Evolutionary conservation across 2,113 vertebrate genomes (phyloP).

Genomic region (Mola mola): DNA sequence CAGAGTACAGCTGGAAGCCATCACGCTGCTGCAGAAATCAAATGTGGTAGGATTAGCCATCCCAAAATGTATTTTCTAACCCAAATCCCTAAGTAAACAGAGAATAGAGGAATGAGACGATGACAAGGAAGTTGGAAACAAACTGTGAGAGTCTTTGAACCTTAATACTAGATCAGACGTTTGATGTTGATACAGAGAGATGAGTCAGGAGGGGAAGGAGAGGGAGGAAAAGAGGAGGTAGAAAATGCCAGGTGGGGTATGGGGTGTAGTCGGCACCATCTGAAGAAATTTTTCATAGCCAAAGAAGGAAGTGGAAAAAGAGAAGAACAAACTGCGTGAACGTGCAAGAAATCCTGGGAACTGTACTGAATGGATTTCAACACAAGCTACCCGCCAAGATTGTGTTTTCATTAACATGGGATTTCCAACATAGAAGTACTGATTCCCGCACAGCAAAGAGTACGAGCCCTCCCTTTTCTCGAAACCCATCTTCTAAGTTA

Average conservation of each 20-base stretch:
- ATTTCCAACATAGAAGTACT: constrained; percentile 69
- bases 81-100: constrained; percentile 80
- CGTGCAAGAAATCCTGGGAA: constrained; percentile 72
- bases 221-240: neutral
- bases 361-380: constrained; percentile 68
- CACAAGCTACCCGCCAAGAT: constrained; percentile 63
- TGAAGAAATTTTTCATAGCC: constrained; percentile 71
- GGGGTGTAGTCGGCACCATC: constrained; percentile 59
- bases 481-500: constrained; percentile 48
- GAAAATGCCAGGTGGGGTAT: constrained; percentile 48
- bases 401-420: constrained; percentile 77
- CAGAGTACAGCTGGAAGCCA: constrained; percentile 77
- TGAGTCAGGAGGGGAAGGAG: constrained; percentile 17
- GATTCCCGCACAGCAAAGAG: constrained; percentile 54
- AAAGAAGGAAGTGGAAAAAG: constrained; percentile 62
- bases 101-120: constrained; percentile 63
- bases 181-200: constrained; percentile 73
- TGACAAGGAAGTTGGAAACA: constrained; percentile 73
- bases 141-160: constrained; percentile 69
- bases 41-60: constrained; percentile 73
- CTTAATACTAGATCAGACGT: constrained; percentile 58
- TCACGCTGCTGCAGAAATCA: constrained; percentile 74
- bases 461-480: constrained; percentile 27
- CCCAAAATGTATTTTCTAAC: constrained; percentile 77
- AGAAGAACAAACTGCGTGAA: constrained; percentile 62